These are phyloP conservation scores for Unio pictorum DNA, from an alignment of 2,888 invertebrate species.

Conservation along the genomic window DNA sequence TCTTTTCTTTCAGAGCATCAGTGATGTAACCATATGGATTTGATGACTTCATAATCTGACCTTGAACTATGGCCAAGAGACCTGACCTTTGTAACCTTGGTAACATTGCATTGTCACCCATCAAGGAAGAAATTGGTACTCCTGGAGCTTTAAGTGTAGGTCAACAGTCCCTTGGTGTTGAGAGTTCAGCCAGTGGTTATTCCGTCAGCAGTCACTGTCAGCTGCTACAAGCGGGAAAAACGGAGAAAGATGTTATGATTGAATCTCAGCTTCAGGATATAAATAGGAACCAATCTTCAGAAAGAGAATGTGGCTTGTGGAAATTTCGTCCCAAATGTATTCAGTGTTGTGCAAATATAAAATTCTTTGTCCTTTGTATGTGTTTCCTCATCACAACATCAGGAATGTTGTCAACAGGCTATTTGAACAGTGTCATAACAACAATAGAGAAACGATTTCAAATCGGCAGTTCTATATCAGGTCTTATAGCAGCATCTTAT, in stretches of 20 bases:
- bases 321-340: constrained; percentile 88
- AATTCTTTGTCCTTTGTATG: constrained; percentile 73
- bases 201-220: constrained; percentile 52
- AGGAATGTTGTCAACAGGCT: constrained; percentile 69
- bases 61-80: constrained; percentile 15
- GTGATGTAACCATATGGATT: not conserved
- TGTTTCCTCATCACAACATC: constrained; percentile 66
- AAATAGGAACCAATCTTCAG: constrained; percentile 1
- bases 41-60: not conserved
- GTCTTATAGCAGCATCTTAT: constrained; percentile 93
- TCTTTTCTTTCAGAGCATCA: too few relatives aligned
- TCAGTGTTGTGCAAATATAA: constrained; percentile 91
- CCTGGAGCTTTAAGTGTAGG: constrained; percentile 51
- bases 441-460: constrained; percentile 95
- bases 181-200: constrained; percentile 55
- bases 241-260: constrained; percentile 48
- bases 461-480: constrained; percentile 93
- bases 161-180: constrained; percentile 46
- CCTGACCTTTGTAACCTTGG: constrained; percentile 18
- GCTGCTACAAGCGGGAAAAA: constrained; percentile 38
- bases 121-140: constrained; percentile 31
- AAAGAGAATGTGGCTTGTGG: constrained; percentile 86
- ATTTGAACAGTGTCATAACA: constrained; percentile 83
- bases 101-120: constrained; percentile 7
- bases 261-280: constrained; percentile 31